Percentiles rank a stretch among this genome's conserved stretches.
Conservation (phyloP, 2,888 invertebrate genomes). For the Clistopyga incitator region DNA sequence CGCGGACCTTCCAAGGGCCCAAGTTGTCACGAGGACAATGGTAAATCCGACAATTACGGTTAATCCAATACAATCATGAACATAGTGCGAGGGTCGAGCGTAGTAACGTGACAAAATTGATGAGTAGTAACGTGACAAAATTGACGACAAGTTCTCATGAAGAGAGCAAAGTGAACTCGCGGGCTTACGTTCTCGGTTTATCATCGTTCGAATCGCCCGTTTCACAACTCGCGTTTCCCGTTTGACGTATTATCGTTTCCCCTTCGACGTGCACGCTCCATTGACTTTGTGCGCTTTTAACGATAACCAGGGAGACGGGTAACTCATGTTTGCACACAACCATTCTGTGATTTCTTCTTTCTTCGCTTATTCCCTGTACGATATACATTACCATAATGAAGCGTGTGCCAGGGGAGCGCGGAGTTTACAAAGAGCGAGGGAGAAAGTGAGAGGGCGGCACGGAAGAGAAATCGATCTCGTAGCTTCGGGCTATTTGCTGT, state of each 20-base stretch:
- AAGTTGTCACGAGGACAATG: constrained; percentile 37
- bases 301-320: constrained; percentile 13
- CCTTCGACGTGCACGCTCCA: not conserved
- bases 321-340: constrained; percentile 54
- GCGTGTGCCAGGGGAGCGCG: constrained; percentile 48
- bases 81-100: constrained; percentile 47
- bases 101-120: constrained; percentile 65
- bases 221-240: constrained; percentile 9
- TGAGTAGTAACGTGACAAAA: constrained; percentile 26
- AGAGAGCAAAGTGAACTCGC: constrained; percentile 39
- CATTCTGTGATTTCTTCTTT: constrained; percentile 63
- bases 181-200: constrained; percentile 49
- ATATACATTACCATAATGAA: constrained; percentile 66
- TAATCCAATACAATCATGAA: not conserved
- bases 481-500: constrained; percentile 60
- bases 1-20: constrained; percentile 30
- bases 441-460: constrained; percentile 33
- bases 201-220: constrained; percentile 46
- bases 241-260: constrained; percentile 50
- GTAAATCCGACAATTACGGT: not conserved
- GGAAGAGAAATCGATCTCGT: constrained; percentile 62
- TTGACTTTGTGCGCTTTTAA: not conserved
- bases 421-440: constrained; percentile 37
- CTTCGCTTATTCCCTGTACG: constrained; percentile 55
- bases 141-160: constrained; percentile 66